A percentile compares a stretch with the other conserved stretches of the same genome.
phyloP scores from a whole-genome alignment of 2,113 vertebrate species.

The Macroglossus sobrinus region DNA sequence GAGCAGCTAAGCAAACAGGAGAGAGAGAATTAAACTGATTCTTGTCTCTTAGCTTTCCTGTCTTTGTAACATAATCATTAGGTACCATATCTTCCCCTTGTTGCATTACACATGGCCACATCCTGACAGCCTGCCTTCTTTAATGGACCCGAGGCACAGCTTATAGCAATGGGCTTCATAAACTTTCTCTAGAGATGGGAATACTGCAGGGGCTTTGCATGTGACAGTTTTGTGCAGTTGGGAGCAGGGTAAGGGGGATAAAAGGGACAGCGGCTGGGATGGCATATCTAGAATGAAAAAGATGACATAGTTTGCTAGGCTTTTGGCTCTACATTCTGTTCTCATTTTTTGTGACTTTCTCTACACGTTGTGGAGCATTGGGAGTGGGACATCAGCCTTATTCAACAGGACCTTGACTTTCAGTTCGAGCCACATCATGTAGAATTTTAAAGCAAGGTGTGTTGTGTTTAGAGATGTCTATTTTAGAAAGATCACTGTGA shows the following conservation, averaged over 20 bases:
- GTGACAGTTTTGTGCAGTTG: background rate
- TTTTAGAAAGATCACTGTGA: background rate
- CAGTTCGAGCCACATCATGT: background rate
- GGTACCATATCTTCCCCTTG: background rate
- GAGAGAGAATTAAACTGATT: conserved; percentile 43
- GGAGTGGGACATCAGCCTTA: background rate
- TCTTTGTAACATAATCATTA: conserved; percentile 68
- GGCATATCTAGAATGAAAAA: background rate
- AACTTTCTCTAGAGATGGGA: background rate
- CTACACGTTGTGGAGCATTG: background rate
- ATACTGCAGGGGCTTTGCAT: background rate
- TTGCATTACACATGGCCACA: background rate
- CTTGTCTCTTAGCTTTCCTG: conserved; percentile 23
- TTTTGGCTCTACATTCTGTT: background rate
- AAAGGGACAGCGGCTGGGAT: background rate
- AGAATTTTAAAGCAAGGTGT: background rate
- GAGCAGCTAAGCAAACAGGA: conserved; percentile 57
- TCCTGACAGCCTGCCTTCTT: background rate
- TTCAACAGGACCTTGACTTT: background rate
- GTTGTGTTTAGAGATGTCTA: background rate
- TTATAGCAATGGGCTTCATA: background rate
- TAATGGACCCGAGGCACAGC: background rate
- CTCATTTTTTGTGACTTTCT: background rate
- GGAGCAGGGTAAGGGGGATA: fast-evolving
- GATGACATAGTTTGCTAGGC: background rate